phyloP scores from a whole-genome alignment of 2,797 vertebrate genomes.

The Enteromius thamalakanensis region DNA sequence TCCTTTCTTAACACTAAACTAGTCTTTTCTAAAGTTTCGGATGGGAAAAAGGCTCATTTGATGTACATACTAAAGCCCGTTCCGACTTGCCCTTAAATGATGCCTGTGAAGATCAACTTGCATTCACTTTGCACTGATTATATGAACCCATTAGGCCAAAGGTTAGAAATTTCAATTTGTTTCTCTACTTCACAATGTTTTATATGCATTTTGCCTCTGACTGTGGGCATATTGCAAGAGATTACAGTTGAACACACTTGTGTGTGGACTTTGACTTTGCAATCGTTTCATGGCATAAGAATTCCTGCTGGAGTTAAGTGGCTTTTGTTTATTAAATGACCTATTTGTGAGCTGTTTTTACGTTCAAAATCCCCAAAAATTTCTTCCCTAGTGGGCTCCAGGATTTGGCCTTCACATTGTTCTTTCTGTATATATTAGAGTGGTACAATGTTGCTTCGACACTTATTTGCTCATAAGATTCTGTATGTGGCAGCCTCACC shows the following conservation, averaged over 20 bases:
- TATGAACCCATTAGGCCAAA: constrained; percentile 44
- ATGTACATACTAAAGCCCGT: constrained; percentile 54
- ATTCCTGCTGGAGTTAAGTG: constrained; percentile 9
- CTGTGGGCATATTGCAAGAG: constrained; percentile 21
- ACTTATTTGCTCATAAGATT: constrained; percentile 39
- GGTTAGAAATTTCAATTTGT: constrained; percentile 2
- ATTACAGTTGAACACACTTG: constrained; percentile 25
- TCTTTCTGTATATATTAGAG: constrained; percentile 51
- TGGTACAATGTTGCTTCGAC: constrained; percentile 40
- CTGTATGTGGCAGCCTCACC: constrained; percentile 46
- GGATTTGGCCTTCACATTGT: constrained; percentile 52
- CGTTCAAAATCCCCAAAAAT: constrained; percentile 1
- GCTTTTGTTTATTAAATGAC: constrained; percentile 4
- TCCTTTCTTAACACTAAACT: constrained; percentile 26
- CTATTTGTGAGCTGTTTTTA: constrained; percentile 26
- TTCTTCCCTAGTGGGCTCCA: constrained; percentile 1
- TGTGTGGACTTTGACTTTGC: constrained; percentile 21
- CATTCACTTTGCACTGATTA: constrained; percentile 46
- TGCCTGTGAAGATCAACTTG: constrained; percentile 15
- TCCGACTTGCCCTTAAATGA: constrained; percentile 43
- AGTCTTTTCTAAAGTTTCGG: constrained; percentile 12
- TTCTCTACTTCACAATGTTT: constrained; percentile 24
- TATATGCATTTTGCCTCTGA: not conserved
- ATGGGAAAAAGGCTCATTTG: not conserved
- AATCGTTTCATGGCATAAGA: not conserved